Evolutionary conservation across 2,888 invertebrate genomes (phyloP).

Genomic region (Zhuqinia jingwanae): DNA sequence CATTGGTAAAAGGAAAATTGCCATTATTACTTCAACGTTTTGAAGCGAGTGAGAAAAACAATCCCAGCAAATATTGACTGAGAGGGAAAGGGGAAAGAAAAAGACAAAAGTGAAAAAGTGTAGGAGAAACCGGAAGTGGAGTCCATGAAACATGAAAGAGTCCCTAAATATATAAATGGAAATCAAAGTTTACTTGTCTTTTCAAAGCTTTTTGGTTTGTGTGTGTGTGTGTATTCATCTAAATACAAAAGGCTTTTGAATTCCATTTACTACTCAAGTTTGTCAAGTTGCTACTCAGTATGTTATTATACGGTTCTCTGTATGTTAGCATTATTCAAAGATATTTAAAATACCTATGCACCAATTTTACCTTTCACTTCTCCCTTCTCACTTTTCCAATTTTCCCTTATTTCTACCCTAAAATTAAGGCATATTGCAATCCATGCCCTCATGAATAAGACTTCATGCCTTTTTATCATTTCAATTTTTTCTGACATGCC

Average conservation of each 20-base stretch:
- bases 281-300: too few species aligned
- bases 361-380: background rate
- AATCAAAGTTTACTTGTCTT: conserved; percentile 11
- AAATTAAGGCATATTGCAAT: too few species aligned
- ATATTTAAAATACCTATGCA: background rate
- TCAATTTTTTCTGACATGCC: conserved; percentile 32
- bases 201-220: background rate
- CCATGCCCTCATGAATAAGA: too few species aligned
- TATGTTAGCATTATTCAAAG: background rate
- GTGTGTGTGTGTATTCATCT: too few species aligned
- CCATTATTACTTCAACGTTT: conserved; percentile 54
- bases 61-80: conserved; percentile 24
- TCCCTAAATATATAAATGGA: background rate
- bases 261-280: too few species aligned
- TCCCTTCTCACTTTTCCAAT: too few species aligned
- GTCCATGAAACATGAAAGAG: too few species aligned
- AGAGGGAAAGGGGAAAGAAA: background rate
- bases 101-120: background rate
- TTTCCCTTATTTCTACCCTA: too few species aligned
- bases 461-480: conserved; percentile 25
- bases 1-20: background rate
- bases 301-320: background rate
- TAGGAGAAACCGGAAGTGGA: conserved; percentile 44
- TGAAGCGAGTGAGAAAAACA: conserved; percentile 21
- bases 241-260: too few species aligned